phyloP scores from a whole-genome alignment of 2,888 invertebrate species.

The Thymelicus lineola region DNA sequence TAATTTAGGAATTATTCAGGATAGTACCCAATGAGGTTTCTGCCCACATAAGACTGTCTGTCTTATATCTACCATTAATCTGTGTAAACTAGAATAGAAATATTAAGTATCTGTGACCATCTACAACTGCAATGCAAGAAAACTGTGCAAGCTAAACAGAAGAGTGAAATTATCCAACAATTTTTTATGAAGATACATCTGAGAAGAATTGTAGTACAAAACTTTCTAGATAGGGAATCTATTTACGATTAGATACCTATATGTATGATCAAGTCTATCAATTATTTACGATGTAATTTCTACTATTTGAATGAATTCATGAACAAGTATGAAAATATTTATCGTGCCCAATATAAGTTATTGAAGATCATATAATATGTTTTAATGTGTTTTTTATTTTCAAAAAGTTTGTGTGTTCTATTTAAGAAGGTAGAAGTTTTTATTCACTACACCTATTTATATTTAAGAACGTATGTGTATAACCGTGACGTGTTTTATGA shows the following conservation, averaged over 20 bases:
- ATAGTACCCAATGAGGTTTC: neutral
- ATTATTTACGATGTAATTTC: slow-evolving; percentile 6
- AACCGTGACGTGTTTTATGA: slow-evolving; percentile 2
- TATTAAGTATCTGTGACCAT: slow-evolving; percentile 19
- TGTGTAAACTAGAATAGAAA: slow-evolving; percentile 33
- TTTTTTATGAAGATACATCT: too few relatives aligned
- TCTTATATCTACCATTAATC: slow-evolving; percentile 12
- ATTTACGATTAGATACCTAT: too few relatives aligned
- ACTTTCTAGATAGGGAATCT: too few relatives aligned
- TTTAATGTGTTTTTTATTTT: neutral
- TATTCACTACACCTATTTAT: neutral
- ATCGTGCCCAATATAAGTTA: slow-evolving; percentile 13
- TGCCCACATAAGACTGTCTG: neutral
- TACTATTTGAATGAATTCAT: slow-evolving; percentile 14
- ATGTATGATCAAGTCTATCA: too few relatives aligned
- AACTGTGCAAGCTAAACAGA: slow-evolving; percentile 28
- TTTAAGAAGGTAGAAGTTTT: neutral
- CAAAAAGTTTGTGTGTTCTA: neutral
- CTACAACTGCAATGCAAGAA: slow-evolving; percentile 8
- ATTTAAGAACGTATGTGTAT: neutral
- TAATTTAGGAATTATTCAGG: too few relatives aligned
- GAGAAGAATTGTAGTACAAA: neutral
- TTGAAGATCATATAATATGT: slow-evolving; percentile 9
- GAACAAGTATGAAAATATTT: slow-evolving; percentile 4
- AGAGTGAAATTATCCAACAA: slow-evolving; percentile 9